These are phyloP conservation scores for Archips crataeganus DNA, from an alignment of 2,888 invertebrate species.

Conservation along the genomic window DNA sequence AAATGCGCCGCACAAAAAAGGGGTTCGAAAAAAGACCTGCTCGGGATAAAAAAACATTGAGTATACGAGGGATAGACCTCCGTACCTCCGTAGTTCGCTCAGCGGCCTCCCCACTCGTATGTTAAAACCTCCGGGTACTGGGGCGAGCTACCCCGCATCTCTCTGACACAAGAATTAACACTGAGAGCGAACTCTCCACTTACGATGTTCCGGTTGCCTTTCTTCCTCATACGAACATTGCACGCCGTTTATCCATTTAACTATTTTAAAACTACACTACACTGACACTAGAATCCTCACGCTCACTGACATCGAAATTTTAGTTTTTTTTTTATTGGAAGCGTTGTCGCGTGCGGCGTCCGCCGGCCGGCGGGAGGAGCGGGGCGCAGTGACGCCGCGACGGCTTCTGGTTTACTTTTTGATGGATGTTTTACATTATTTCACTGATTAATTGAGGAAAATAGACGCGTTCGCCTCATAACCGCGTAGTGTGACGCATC, in stretches of 20 bases:
- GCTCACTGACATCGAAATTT: constrained; percentile 79
- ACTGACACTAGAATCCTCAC: constrained; percentile 79
- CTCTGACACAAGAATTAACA: constrained; percentile 75
- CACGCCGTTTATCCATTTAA: constrained; percentile 83
- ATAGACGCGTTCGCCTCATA: constrained; percentile 72
- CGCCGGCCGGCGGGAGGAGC: constrained; percentile 89
- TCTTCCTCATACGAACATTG: constrained; percentile 87
- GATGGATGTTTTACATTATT: constrained; percentile 87
- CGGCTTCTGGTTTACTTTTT: constrained; percentile 84
- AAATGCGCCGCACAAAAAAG: constrained; percentile 74
- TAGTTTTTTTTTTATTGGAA: constrained; percentile 70
- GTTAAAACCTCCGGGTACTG: constrained; percentile 68
- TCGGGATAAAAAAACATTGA: constrained; percentile 73
- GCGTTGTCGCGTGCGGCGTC: constrained; percentile 87
- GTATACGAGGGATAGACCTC: constrained; percentile 82
- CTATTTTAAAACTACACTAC: constrained; percentile 83
- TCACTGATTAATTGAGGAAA: constrained; percentile 78
- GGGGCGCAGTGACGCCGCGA: constrained; percentile 81
- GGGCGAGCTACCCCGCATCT: constrained; percentile 78
- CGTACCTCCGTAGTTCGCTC: constrained; percentile 80
- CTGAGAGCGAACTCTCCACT: constrained; percentile 73
- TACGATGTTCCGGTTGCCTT: constrained; percentile 84
- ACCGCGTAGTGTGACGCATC: constrained; percentile 76
- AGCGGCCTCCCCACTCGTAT: constrained; percentile 76
- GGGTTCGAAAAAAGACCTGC: constrained; percentile 77